Base-by-base conservation (phyloP, 2,797 vertebrate genomes). In the Lacerta agilis region DNA sequence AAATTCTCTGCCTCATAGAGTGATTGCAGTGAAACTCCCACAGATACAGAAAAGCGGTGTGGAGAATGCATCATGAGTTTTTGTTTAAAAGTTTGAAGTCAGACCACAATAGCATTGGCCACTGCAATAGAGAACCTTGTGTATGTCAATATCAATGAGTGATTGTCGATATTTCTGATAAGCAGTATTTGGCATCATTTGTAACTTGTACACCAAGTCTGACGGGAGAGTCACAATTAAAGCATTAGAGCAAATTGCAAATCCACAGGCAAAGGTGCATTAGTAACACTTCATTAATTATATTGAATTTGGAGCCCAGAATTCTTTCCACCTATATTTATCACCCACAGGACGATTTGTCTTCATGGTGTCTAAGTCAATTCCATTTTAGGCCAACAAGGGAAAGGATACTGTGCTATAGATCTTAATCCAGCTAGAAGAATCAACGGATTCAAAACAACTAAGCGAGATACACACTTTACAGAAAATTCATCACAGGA, bases 201-300 rank as follows among this genome's bases (percentile, higher is more conserved):
- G 94, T 94, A 94, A 92, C 92, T 93, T 92, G 91, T 92, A 92
- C 66, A 91, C 91, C 58, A 58, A 86, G 72, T 91, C 94, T 92
- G 93, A 94, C 89, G 91, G 92, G 91, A 94, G 90, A 93, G 79
- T 94, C 85, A 87, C 90, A 94, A 93, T 88, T 90, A 95, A 95
- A 95, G 95, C 95, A 94, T 95, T 95, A 95, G 41, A 87, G 72
- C 85, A 71, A 92, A 95, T 95, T 94, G 89, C 92, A 95, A 94
- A 95, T 94, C 93, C 94, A 95, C 86, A 82, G 87, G 90, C 90
- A 81, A 93, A 94, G 94, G 92, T 0, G 13, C 85, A 93, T 94
- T 94, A 95, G 94, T 94, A 94, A 93, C 94, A 94, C 91, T 95
- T 94, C 93, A 95, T 96, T 96, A 96, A 94, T 94, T 95, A 93